These are phyloP conservation scores for Cinclus cinclus DNA, from an alignment of 2,113 vertebrate species.

Conservation along the genomic window DNA sequence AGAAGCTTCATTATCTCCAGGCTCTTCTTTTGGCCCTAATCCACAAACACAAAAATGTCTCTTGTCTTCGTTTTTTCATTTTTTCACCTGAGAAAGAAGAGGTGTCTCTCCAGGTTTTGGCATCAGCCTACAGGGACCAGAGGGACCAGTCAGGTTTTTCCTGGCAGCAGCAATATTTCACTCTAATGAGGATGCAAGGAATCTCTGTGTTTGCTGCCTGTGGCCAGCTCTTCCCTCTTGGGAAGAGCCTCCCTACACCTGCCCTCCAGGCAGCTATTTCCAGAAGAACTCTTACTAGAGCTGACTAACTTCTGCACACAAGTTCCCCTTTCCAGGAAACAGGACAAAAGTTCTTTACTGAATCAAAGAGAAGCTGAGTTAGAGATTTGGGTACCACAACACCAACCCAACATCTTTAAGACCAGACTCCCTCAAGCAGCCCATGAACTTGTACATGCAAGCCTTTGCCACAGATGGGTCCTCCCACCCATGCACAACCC, in stretches of 20 bases:
- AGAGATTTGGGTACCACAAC: background rate
- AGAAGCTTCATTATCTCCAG: background rate
- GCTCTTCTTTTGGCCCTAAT: background rate
- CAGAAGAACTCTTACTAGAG: background rate
- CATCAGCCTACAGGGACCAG: background rate
- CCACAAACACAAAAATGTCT: background rate
- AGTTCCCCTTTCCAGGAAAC: background rate
- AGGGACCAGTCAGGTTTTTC: background rate
- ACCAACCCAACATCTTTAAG: background rate
- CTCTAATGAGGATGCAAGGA: background rate
- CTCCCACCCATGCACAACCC: fast-evolving
- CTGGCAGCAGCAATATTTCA: background rate
- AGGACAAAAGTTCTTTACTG: background rate
- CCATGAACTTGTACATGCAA: background rate
- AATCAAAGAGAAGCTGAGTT: background rate
- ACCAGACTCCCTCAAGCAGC: background rate
- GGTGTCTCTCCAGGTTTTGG: background rate
- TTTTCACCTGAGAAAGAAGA: background rate
- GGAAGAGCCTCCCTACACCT: background rate
- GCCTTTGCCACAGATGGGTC: fast-evolving
- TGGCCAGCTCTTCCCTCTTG: background rate
- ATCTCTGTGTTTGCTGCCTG: background rate
- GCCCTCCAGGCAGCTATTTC: background rate
- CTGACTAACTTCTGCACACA: background rate
- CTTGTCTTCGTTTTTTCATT: background rate